phyloP scores from a whole-genome alignment of 2,888 invertebrate genomes.

The Ornithoptera alexandrae region DNA sequence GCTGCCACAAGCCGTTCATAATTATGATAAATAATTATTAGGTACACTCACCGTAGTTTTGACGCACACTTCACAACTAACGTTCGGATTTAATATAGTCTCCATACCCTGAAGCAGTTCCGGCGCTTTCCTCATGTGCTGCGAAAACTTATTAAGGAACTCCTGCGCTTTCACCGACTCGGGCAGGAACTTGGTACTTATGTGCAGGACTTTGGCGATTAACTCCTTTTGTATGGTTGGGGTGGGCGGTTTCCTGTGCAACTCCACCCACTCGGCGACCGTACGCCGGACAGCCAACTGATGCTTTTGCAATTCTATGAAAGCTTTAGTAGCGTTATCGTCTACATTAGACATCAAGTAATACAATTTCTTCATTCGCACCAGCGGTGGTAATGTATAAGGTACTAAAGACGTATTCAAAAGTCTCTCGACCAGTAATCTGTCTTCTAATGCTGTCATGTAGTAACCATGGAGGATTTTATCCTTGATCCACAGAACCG shows the following conservation, averaged over 20 bases:
- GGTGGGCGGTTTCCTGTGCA: slow-evolving; percentile 86
- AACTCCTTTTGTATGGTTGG: slow-evolving; percentile 87
- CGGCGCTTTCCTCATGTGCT: slow-evolving; percentile 86
- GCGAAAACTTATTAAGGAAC: slow-evolving; percentile 90
- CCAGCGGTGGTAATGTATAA: slow-evolving; percentile 90
- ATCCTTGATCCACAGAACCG: slow-evolving; percentile 97
- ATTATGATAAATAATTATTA: background rate
- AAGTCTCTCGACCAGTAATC: slow-evolving; percentile 93
- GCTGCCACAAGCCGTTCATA: too few species aligned
- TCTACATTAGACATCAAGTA: slow-evolving; percentile 96
- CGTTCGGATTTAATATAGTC: slow-evolving; percentile 91
- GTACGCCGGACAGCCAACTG: slow-evolving; percentile 90
- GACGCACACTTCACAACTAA: slow-evolving; percentile 97
- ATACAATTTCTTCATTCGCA: slow-evolving; percentile 95
- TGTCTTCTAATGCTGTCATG: slow-evolving; percentile 93
- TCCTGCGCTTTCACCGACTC: slow-evolving; percentile 95
- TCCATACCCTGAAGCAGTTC: slow-evolving; percentile 88
- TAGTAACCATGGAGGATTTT: slow-evolving; percentile 95
- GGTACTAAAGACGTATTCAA: slow-evolving; percentile 97
- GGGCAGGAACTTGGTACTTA: slow-evolving; percentile 89
- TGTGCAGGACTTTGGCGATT: slow-evolving; percentile 82
- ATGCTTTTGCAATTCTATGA: slow-evolving; percentile 93
- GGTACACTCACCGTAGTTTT: slow-evolving; percentile 86
- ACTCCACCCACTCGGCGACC: slow-evolving; percentile 92
- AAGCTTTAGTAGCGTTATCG: slow-evolving; percentile 93